Conservation (phyloP, 2,797 vertebrate genomes). For the Acipenser ruthenus region DNA sequence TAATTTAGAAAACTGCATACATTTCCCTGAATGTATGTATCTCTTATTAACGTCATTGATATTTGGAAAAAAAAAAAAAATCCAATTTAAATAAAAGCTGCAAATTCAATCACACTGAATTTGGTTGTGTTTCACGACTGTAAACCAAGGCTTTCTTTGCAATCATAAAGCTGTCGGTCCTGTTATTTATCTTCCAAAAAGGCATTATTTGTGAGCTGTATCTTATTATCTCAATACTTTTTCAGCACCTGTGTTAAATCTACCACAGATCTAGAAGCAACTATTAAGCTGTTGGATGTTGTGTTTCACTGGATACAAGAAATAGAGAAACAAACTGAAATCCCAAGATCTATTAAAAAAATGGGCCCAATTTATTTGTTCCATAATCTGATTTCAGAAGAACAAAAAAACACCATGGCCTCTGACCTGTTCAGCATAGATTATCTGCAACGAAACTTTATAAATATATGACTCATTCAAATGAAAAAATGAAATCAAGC, state of each 20-base stretch:
- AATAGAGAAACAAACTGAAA: slow-evolving; percentile 24
- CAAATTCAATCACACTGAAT: too few relatives aligned
- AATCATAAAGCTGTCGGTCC: too few relatives aligned
- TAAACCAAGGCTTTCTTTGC: too few relatives aligned
- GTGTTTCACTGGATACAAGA: slow-evolving; percentile 5
- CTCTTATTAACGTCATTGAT: too few relatives aligned
- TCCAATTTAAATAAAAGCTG: too few relatives aligned
- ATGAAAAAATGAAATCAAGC: neutral
- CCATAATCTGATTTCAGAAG: slow-evolving; percentile 43
- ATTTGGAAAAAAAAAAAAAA: too few relatives aligned
- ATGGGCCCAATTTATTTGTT: slow-evolving; percentile 43
- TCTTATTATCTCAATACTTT: too few relatives aligned
- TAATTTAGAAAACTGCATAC: too few relatives aligned
- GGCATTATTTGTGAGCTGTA: too few relatives aligned
- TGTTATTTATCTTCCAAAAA: too few relatives aligned
- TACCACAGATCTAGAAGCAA: slow-evolving; percentile 7
- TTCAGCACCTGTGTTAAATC: neutral
- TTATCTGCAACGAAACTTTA: neutral
- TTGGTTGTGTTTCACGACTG: too few relatives aligned
- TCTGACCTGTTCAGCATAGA: slow-evolving; percentile 37
- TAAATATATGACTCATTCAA: neutral
- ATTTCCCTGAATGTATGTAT: too few relatives aligned
- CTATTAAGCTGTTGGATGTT: neutral
- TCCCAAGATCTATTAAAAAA: slow-evolving; percentile 41
- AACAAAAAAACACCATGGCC: slow-evolving; percentile 34